phyloP scores from a whole-genome alignment of 92 coral and sea anemone genomes.

The Scolanthus callimorphus region DNA sequence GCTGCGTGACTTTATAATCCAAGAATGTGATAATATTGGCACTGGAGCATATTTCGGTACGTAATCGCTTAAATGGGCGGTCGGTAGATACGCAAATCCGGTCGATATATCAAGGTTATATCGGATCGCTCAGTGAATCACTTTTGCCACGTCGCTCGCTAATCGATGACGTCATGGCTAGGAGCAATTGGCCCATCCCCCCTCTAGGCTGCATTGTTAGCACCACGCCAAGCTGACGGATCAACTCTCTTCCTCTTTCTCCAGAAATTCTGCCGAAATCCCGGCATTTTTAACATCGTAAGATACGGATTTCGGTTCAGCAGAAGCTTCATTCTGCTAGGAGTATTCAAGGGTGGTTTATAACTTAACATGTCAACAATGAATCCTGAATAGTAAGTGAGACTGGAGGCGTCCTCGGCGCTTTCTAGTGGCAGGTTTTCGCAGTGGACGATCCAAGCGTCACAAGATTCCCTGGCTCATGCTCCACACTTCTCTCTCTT shows the following conservation, averaged over 20 bases:
- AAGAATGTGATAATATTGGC: too few species aligned
- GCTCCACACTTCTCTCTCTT: constrained; percentile 31
- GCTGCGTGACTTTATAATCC: too few species aligned
- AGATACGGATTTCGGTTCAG: constrained; percentile 70
- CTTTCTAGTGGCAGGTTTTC: constrained; percentile 66
- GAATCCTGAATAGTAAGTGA: constrained; percentile 99
- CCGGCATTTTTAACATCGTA: constrained; percentile 80
- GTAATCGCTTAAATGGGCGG: too few species aligned
- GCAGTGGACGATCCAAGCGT: constrained; percentile 65
- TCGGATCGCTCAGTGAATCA: background rate
- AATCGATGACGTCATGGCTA: constrained; percentile 77
- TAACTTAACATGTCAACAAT: constrained; percentile 97
- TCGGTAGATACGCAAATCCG: background rate
- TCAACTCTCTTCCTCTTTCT: constrained; percentile 92
- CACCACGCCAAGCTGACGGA: constrained; percentile 96
- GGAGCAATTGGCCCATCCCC: constrained; percentile 75
- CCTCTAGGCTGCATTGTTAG: constrained; percentile 97
- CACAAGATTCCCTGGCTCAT: constrained; percentile 47
- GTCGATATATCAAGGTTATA: background rate
- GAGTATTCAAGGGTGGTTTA: constrained; percentile 58
- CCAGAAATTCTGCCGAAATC: constrained; percentile 43
- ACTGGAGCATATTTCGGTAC: too few species aligned
- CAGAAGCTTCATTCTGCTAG: constrained; percentile 60
- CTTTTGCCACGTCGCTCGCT: constrained; percentile 87
- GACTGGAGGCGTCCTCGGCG: constrained; percentile 56